Evolutionary conservation across 2,888 invertebrate species (phyloP), one percentile per base, ranked within the genome.

Genomic region (Diaprepes abbreviatus): DNA sequence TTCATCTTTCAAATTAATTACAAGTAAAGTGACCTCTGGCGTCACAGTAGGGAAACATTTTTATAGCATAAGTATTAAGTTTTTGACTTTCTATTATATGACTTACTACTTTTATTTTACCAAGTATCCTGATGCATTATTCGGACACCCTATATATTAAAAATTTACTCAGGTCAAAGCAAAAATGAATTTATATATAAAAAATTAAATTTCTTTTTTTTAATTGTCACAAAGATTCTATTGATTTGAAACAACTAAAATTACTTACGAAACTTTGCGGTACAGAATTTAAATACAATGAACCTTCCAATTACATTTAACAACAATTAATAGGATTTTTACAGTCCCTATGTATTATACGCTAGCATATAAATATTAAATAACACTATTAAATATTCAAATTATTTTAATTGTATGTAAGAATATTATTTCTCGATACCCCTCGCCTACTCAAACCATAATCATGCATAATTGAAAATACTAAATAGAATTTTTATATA

Each of bases 371-470:
- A 66, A 58, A 66, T 66, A 66, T 66, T 66, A 50, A 68, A 58
- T 50, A 58, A 57, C 38, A 14, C 52, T 36, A 70, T 70, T 66
- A 62, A 52, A 55, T 66, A 66, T 70, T 66, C 52, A 70, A 57
- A 66, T 70, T 65, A 69, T 48, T 55, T 28, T 64, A 68, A 68
- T 68, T 35, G 55, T 48, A 57, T 63, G 63, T 40, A 54, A 43
- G 65, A 45, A 57, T 55, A 64, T 64, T 55, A 55, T 57, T 65
- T 57, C 43, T 55, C 19, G 19, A 40, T 60, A 33, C 28, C 40
- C 28, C 14, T 62, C 67, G 67, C 67, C 67, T 45, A 60, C 67
- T 10, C 45, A 45, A 50, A 19, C 38, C 50, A 12, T 43, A 43
- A 21, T 45, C 52, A 52, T 52, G 62, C 33, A 63, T 63, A 63